A percentile compares a stretch with the other conserved stretches of the same genome.
phyloP scores from a whole-genome alignment of 1,140 invertebrate genomes.

The Bicyclus anynana region DNA sequence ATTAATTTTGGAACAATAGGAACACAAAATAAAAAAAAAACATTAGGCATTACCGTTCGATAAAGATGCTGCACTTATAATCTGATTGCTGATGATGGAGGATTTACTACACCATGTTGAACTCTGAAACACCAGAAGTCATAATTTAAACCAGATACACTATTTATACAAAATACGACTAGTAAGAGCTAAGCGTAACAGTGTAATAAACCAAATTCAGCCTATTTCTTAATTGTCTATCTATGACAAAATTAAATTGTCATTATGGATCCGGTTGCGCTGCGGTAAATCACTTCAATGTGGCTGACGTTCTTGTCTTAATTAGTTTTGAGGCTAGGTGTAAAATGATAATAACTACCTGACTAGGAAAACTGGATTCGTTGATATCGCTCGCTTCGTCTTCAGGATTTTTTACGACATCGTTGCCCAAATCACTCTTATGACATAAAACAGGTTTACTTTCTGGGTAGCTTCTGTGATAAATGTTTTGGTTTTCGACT shows the following conservation, averaged over 20 bases:
- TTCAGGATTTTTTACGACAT: constrained; percentile 52
- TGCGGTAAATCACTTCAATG: constrained; percentile 51
- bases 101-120: constrained; percentile 47
- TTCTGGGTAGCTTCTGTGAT: constrained; percentile 46
- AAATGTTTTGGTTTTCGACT: constrained; percentile 44
- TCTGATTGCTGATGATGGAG: constrained; percentile 39
- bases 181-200: constrained; percentile 22
- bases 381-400: constrained; percentile 44
- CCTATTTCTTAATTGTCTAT: constrained; percentile 55
- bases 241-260: constrained; percentile 61
- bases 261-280: constrained; percentile 64
- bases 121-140: constrained; percentile 43
- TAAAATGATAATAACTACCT: constrained; percentile 46
- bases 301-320: constrained; percentile 20
- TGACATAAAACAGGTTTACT: constrained; percentile 50
- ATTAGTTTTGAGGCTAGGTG: constrained; percentile 20
- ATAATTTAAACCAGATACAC: constrained; percentile 21
- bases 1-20: too few relatives aligned
- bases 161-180: constrained; percentile 28
- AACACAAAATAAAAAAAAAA: background rate
- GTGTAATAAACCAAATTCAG: constrained; percentile 43
- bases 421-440: constrained; percentile 41
- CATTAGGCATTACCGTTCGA: constrained; percentile 41
- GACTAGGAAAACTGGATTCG: constrained; percentile 57
- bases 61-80: constrained; percentile 39